Conservation (phyloP, 2,888 invertebrate genomes). For the Eilema sororculum region DNA sequence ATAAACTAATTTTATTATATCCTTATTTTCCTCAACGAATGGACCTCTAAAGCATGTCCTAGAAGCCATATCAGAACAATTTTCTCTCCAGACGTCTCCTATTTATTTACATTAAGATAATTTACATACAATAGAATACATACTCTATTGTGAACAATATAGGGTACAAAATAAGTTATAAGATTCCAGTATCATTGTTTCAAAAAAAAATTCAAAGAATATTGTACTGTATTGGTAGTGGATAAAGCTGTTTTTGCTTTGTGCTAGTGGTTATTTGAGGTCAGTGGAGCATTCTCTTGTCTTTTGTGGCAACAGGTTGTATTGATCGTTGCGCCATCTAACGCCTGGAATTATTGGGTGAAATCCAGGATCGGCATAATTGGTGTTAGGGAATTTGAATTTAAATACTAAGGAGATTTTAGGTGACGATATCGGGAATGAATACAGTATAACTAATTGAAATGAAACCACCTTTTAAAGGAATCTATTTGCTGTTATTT, state of each 20-base stretch:
- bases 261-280: slow-evolving; percentile 54
- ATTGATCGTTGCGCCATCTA: slow-evolving; percentile 74
- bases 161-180: slow-evolving; percentile 59
- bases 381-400: slow-evolving; percentile 19
- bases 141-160: slow-evolving; percentile 49
- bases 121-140: slow-evolving; percentile 46
- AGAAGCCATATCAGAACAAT: slow-evolving; percentile 61
- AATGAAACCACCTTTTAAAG: too few species aligned
- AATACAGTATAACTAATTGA: too few species aligned
- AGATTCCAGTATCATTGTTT: slow-evolving; percentile 40
- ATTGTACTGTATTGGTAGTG: slow-evolving; percentile 35
- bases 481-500: too few species aligned
- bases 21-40: slow-evolving; percentile 14
- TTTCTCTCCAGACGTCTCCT: slow-evolving; percentile 62
- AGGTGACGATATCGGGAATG: not conserved
- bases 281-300: slow-evolving; percentile 65
- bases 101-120: slow-evolving; percentile 69
- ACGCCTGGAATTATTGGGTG: slow-evolving; percentile 28
- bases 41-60: slow-evolving; percentile 40
- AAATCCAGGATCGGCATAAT: slow-evolving; percentile 36
- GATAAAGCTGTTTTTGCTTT: slow-evolving; percentile 47
- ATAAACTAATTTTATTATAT: not conserved
- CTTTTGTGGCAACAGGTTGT: slow-evolving; percentile 68
- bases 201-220: slow-evolving; percentile 35
- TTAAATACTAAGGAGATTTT: not conserved